Conservation (phyloP, 1,140 invertebrate species). For the Varroa destructor region DNA sequence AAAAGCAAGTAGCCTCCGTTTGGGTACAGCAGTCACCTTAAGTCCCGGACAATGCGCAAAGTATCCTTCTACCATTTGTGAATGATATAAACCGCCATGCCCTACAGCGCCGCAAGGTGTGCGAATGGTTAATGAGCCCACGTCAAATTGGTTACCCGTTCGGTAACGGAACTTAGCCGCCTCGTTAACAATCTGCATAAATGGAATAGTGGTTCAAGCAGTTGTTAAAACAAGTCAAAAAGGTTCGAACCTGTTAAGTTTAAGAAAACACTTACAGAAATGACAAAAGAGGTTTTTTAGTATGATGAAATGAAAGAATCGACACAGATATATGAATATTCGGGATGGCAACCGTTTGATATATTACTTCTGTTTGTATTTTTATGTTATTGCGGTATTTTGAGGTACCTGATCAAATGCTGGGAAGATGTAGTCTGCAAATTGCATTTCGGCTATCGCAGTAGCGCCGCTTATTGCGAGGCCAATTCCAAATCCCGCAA, state of each 20-base stretch:
- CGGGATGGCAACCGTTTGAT: too few species aligned
- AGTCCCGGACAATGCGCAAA: slow-evolving; percentile 93
- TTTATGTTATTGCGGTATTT: too few species aligned
- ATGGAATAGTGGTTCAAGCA: too few species aligned
- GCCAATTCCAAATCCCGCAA: slow-evolving; percentile 92
- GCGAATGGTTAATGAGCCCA: slow-evolving; percentile 79
- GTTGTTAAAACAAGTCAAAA: too few species aligned
- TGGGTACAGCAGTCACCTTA: slow-evolving; percentile 49
- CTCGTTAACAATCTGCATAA: slow-evolving; percentile 50
- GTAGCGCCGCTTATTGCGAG: slow-evolving; percentile 71
- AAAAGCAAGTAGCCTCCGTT: too few species aligned
- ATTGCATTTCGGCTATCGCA: slow-evolving; percentile 96
- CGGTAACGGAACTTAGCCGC: slow-evolving; percentile 89
- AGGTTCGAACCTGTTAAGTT: too few species aligned
- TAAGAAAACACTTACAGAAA: too few species aligned
- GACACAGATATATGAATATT: too few species aligned
- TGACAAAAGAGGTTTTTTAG: too few species aligned
- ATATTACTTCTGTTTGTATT: not conserved
- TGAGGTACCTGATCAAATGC: slow-evolving; percentile 84
- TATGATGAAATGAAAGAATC: too few species aligned
- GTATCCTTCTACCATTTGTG: slow-evolving; percentile 92
- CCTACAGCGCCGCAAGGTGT: slow-evolving; percentile 63
- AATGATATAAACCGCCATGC: slow-evolving; percentile 93
- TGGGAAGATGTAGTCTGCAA: slow-evolving; percentile 98
- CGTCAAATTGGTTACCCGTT: slow-evolving; percentile 74